Evolutionary conservation across 2,888 invertebrate species (phyloP).

Genomic region (Mimas tiliae): DNA sequence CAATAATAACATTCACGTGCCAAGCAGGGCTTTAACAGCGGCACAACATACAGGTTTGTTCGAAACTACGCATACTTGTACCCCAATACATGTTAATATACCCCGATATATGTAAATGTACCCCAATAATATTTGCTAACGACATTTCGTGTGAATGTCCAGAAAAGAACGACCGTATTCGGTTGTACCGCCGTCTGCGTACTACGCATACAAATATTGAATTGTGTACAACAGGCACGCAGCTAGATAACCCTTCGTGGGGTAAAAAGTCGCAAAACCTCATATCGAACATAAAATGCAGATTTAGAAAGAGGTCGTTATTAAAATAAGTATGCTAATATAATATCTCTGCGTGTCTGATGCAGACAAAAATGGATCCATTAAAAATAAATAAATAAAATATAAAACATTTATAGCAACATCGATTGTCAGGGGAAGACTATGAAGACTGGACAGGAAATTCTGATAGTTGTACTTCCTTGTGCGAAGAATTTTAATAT

Average conservation of each 20-base stretch:
- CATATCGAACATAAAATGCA: background rate
- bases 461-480: background rate
- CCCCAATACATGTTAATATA: background rate
- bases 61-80: background rate
- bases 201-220: constrained; percentile 2
- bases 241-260: constrained; percentile 3
- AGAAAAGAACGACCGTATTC: background rate
- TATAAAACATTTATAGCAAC: constrained; percentile 11
- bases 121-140: background rate
- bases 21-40: background rate
- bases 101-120: background rate
- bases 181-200: background rate
- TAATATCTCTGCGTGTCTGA: constrained; percentile 9
- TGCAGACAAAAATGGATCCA: background rate
- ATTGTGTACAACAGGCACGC: background rate
- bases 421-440: background rate
- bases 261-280: background rate
- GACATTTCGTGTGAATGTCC: background rate
- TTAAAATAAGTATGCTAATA: background rate
- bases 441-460: background rate
- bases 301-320: background rate
- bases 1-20: constrained; percentile 47
- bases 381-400: background rate
- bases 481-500: background rate
- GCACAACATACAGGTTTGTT: background rate